Evolutionary conservation across 2,888 invertebrate species (phyloP), one percentile per base, ranked within the genome.

Genomic region (Trachelus iudaicus): DNA sequence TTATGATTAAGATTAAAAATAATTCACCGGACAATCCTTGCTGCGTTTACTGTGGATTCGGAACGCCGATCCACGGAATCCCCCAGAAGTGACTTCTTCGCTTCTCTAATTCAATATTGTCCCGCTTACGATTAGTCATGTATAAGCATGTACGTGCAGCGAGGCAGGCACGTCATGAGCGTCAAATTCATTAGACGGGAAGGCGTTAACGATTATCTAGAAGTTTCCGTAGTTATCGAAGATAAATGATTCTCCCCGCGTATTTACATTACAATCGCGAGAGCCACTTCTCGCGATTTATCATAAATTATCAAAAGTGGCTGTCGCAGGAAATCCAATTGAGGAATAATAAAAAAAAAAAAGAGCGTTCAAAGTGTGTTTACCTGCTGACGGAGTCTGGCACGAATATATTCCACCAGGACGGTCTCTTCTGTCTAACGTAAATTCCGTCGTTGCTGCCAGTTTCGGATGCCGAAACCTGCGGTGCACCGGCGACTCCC

Each of bases 391-490:
- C 90, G 15, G 90, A 87, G 86, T 97, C 96, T 75, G 96, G 95
- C 73, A 96, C 95, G 90, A 97, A 96, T 82, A 97, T 96, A 91
- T 96, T 97, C 97, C 97, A 97, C 97, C 97, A 97, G 69, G 96
- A 97, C 69, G 95, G 95, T 81, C 96, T 93, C 90, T 96, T 96
- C 91, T 96, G 95, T 37, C 95, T 82, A 1, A 82, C 88, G 93
- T 94, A 89, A 68, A 92, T 81, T 86, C 91, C 84, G 90, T 93
- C 85, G 89, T 92, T 84, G 91, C 92, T 89, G 81, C 92, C 92
- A 82, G 88, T 90, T 34, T 77, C 89, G 87, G 92, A 92, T 75
- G 92, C 92, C 79, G 92, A 92, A 75, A 92, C 92, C 79, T 93
- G 93, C 90, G 81, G 91, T 90, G 85, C 83, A 6, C 86, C 86